Evolutionary conservation across 2,888 invertebrate species (phyloP).

Genomic region (Ptilodon capucinus): DNA sequence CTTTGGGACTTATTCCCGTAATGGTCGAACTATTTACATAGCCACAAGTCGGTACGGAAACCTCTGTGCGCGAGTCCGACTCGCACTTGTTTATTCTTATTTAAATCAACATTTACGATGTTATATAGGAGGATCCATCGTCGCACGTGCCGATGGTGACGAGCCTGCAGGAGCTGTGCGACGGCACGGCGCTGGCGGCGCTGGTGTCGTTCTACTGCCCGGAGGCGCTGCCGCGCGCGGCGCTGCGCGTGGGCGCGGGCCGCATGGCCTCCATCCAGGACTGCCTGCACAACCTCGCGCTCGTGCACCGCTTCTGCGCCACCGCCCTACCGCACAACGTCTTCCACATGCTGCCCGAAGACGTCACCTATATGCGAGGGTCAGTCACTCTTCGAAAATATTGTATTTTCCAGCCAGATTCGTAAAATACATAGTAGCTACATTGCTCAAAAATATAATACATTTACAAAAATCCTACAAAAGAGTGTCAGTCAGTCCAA

Average conservation of each 20-base stretch:
- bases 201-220: conserved; percentile 94
- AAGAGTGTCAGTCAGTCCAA: too few species aligned
- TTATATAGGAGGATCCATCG: conserved; percentile 81
- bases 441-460: too few species aligned
- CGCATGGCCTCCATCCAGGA: conserved; percentile 92
- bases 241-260: conserved; percentile 75
- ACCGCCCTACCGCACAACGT: conserved; percentile 92
- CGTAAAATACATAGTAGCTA: too few species aligned
- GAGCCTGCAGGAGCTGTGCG: conserved; percentile 93
- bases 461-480: too few species aligned
- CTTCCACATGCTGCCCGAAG: conserved; percentile 97
- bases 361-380: conserved; percentile 96
- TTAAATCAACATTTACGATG: too few species aligned
- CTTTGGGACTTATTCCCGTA: too few species aligned
- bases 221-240: conserved; percentile 75
- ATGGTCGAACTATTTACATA: too few species aligned
- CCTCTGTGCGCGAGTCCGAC: too few species aligned
- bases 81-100: too few species aligned
- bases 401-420: neutral
- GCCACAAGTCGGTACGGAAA: too few species aligned
- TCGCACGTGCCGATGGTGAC: conserved; percentile 86
- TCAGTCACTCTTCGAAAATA: conserved; percentile 63
- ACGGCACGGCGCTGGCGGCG: conserved; percentile 94
- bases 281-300: conserved; percentile 94
- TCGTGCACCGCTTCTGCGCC: conserved; percentile 94